Percentiles rank a stretch among this genome's conserved stretches.
phyloP scores from a whole-genome alignment of 2,888 invertebrate genomes.

The Tryphoninae sp. region DNA sequence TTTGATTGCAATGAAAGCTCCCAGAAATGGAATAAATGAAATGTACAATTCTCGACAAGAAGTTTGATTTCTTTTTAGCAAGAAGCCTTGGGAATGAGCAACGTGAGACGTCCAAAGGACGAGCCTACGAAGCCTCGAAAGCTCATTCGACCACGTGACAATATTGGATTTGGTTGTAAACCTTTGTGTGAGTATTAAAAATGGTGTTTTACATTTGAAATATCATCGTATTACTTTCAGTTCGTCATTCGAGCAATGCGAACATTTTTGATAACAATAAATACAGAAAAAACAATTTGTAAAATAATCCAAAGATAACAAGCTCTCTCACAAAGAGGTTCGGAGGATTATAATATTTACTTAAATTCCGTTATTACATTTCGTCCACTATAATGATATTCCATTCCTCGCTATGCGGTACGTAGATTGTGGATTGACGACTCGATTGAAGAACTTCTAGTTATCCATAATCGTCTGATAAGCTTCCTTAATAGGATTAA shows the following conservation, averaged over 20 bases:
- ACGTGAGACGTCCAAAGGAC: slow-evolving; percentile 63
- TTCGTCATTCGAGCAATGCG: no score
- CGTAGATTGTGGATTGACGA: background rate
- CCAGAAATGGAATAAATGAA: background rate
- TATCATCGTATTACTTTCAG: no score
- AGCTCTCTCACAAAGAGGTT: no score
- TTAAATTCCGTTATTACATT: no score
- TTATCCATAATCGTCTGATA: slow-evolving; percentile 4
- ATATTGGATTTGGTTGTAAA: slow-evolving; percentile 63
- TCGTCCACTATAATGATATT: no score
- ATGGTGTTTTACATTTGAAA: background rate
- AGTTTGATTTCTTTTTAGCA: slow-evolving; percentile 22
- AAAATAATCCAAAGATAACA: no score
- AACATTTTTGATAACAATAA: no score
- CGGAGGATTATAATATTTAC: no score
- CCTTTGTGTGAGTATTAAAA: slow-evolving; percentile 63
- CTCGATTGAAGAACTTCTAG: background rate
- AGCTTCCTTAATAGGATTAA: slow-evolving; percentile 4
- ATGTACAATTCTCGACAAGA: background rate
- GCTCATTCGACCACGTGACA: slow-evolving; percentile 65
- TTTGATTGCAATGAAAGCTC: background rate
- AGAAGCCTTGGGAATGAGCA: slow-evolving; percentile 63
- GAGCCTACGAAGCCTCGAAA: slow-evolving; percentile 64
- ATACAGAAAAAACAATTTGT: no score
- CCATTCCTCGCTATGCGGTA: no score